phyloP scores from a whole-genome alignment of 2,888 invertebrate species.

The Apocheima hispidaria region DNA sequence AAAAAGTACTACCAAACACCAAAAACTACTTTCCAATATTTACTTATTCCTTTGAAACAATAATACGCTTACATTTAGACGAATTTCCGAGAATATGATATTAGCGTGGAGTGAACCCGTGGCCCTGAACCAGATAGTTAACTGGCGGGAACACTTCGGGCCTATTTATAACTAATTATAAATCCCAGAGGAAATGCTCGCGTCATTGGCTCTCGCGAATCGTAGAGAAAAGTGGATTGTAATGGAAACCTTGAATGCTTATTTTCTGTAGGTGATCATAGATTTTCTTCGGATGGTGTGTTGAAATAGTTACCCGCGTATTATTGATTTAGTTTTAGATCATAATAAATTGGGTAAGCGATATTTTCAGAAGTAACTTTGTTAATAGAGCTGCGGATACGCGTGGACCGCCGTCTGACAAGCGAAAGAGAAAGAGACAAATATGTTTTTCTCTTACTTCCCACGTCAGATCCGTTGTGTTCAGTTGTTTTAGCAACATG shows the following conservation, averaged over 20 bases:
- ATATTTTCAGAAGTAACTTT: no score
- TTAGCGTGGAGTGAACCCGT: slow-evolving; percentile 58
- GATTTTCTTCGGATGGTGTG: background rate
- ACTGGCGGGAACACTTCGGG: slow-evolving; percentile 32
- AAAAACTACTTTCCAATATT: no score
- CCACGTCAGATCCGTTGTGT: no score
- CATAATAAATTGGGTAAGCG: background rate
- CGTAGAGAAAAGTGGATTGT: slow-evolving; percentile 41
- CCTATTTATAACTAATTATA: slow-evolving; percentile 59
- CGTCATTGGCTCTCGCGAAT: slow-evolving; percentile 51
- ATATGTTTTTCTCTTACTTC: no score
- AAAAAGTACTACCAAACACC: no score
- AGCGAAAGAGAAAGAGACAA: no score
- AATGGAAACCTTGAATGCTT: slow-evolving; percentile 22
- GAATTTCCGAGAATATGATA: slow-evolving; percentile 63
- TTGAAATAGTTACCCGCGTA: background rate
- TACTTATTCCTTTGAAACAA: slow-evolving; percentile 46
- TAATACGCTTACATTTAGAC: slow-evolving; percentile 35
- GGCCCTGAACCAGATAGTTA: slow-evolving; percentile 77
- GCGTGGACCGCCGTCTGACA: no score
- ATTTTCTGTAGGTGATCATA: background rate
- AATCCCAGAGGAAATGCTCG: slow-evolving; percentile 51
- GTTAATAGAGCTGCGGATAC: no score
- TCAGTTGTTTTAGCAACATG: no score
- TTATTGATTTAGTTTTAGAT: background rate